Base-by-base conservation (phyloP, 2,797 vertebrate genomes). In the Orestias chungarensis region DNA sequence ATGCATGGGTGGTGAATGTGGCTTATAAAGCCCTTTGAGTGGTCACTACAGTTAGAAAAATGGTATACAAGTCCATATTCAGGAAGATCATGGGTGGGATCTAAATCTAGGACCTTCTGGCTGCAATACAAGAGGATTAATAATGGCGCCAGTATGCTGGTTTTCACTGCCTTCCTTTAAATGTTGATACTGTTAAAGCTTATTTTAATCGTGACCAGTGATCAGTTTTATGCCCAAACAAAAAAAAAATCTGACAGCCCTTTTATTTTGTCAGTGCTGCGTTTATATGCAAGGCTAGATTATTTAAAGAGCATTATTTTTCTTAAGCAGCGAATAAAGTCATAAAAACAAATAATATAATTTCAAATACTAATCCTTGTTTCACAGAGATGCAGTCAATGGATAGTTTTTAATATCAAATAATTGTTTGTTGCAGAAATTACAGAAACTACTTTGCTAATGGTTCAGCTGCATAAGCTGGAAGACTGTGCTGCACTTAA, bases 401-500 rank as follows among this genome's bases (percentile, higher is more conserved):
- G 5, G 31, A 57, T 57, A 33, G 17, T 14, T 57, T 57, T 57
- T 33, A 33, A 57, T 31, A 57, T 57, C 17, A 57, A 57, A 57
- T 7, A 57, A 57, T 57, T 33, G 33, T 57, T 57, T 14, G 33
- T 33, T 33, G 20, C 3, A 57, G 17, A 57, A 57, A 57, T 57
- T 18, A 33, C 31, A 57, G 55, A 57, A 57, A 20, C 29, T 33
- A 10, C 33, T 29, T 44, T 27, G 40, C 49, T 23, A 15, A 64
- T 47, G 1, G 70, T 29, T 57, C 29, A 57, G 18, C 52, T 70
- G 46, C 8, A 61, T 71, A 38, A 64, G 46, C 27, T 71, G 38
- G 3, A 44, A 72, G 31, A 55, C 14, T 6, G 52, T 17, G 55
- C 55, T 33, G 17, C 31, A 20, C 31, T 33, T 57, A 57, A 57